These are phyloP conservation scores for Lagorchestes hirsutus DNA, from an alignment of 2,797 vertebrate species.

Conservation along the genomic window DNA sequence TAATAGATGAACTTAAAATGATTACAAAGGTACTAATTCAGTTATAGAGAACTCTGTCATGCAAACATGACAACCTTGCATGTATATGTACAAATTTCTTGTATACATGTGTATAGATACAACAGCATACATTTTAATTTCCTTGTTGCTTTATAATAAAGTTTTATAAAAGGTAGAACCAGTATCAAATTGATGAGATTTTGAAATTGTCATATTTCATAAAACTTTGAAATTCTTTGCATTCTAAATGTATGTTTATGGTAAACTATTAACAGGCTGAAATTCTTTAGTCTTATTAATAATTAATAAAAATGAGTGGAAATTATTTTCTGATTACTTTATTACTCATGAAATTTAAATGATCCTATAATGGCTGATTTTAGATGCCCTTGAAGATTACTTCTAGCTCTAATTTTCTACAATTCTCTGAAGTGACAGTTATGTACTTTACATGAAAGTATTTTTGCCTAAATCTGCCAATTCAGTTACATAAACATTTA, in stretches of 20 bases:
- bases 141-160: neutral
- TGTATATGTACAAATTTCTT: neutral
- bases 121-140: neutral
- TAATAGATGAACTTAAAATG: constrained; percentile 14
- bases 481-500: neutral
- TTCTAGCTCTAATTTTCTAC: neutral
- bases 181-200: neutral
- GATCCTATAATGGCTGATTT: neutral
- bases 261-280: neutral
- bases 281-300: neutral
- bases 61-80: neutral
- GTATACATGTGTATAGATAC: neutral
- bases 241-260: neutral
- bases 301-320: neutral
- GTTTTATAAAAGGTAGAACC: neutral
- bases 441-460: neutral
- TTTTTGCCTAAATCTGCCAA: neutral
- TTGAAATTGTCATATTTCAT: neutral
- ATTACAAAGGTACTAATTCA: neutral
- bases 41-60: constrained; percentile 36
- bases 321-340: neutral
- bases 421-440: neutral
- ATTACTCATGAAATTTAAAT: neutral
- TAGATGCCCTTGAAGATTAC: neutral
- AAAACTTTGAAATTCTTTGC: neutral